phyloP scores from a whole-genome alignment of 2,888 invertebrate genomes.

The Nineta flava region DNA sequence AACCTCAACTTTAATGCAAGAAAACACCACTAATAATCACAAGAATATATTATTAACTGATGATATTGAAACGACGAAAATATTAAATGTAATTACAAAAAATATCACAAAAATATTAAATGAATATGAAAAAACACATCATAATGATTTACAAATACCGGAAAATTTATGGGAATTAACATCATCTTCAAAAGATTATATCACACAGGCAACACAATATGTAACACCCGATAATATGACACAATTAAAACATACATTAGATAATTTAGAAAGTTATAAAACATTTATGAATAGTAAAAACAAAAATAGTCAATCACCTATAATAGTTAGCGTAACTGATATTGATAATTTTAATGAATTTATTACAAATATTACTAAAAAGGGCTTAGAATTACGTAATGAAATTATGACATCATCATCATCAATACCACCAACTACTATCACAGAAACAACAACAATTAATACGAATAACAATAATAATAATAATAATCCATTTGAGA shows the following conservation, averaged over 20 bases:
- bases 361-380: slow-evolving; percentile 6
- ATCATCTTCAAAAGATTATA: not conserved
- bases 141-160: not conserved
- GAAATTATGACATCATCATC: slow-evolving; percentile 1
- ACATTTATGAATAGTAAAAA: not conserved
- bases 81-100: slow-evolving; percentile 1
- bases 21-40: too few species aligned
- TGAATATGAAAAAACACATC: not conserved
- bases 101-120: slow-evolving; percentile 2
- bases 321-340: not conserved
- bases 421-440: slow-evolving; percentile 4
- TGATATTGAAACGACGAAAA: too few species aligned
- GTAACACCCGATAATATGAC: slow-evolving; percentile 1
- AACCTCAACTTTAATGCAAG: too few species aligned
- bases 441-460: not conserved
- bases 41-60: too few species aligned
- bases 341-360: not conserved
- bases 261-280: slow-evolving; percentile 1
- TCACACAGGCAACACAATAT: not conserved
- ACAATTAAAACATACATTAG: slow-evolving; percentile 2
- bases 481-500: not conserved
- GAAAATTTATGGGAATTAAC: not conserved
- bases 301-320: not conserved
- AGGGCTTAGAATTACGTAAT: slow-evolving; percentile 2
- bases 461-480: not conserved